These are phyloP conservation scores for Arvicola amphibius DNA, from an alignment of 2,797 vertebrate genomes.

Conservation along the genomic window DNA sequence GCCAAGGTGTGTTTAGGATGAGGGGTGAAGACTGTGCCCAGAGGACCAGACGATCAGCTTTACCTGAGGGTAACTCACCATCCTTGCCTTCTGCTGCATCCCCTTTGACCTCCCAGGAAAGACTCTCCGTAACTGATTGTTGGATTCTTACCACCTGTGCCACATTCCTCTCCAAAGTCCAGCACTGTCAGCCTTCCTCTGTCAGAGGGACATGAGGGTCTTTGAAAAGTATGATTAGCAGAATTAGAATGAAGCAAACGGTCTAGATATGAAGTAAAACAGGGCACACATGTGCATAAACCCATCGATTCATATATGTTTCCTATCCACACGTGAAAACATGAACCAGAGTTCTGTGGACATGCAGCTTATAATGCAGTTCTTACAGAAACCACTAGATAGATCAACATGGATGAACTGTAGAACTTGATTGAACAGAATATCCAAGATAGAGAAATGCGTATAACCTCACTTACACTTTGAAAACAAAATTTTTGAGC, in stretches of 20 bases:
- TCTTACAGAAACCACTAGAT: not conserved
- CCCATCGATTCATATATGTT: not conserved
- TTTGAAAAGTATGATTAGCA: not conserved
- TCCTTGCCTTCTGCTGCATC: not conserved
- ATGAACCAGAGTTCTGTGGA: not conserved
- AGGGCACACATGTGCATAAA: not conserved
- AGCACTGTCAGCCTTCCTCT: not conserved
- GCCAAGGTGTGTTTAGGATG: not conserved
- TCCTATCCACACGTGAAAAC: not conserved
- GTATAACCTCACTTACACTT: no score
- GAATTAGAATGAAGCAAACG: not conserved
- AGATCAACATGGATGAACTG: not conserved
- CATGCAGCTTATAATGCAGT: not conserved
- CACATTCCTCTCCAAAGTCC: not conserved
- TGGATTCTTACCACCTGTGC: not conserved
- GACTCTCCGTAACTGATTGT: not conserved
- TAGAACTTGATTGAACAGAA: not conserved
- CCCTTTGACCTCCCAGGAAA: not conserved
- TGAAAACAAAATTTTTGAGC: not conserved
- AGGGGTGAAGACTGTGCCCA: not conserved
- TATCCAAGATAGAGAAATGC: not conserved
- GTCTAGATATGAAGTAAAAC: not conserved
- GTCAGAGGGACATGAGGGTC: not conserved
- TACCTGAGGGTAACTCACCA: not conserved
- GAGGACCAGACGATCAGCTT: no score